Evolutionary conservation across 92 coral and sea anemone species (phyloP).

Genomic region (Nematostella vectensis): DNA sequence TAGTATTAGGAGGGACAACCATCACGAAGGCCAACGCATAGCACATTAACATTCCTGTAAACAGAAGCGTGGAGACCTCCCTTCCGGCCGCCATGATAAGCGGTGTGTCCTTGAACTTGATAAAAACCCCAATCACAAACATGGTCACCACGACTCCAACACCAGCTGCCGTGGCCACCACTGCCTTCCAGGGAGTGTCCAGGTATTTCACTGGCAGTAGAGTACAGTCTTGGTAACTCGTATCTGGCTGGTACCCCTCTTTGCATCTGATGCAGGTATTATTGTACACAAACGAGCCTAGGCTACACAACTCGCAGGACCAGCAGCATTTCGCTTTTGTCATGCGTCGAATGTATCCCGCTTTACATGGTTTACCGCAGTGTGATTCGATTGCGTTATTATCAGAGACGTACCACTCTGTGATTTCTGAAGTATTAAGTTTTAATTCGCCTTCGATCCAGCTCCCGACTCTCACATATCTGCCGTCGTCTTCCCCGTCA

Average conservation of each 20-base stretch:
- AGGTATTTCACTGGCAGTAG: conserved; percentile 29
- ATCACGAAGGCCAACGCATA: conserved; percentile 41
- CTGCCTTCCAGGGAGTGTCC: conserved; percentile 27
- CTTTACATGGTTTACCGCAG: conserved; percentile 56
- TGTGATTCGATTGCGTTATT: conserved; percentile 30
- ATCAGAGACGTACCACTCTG: neutral
- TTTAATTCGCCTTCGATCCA: conserved; percentile 42
- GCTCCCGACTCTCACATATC: conserved; percentile 36
- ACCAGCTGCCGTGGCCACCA: conserved; percentile 20
- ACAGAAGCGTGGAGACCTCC: conserved; percentile 48
- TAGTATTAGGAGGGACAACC: conserved; percentile 31
- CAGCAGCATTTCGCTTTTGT: conserved; percentile 61
- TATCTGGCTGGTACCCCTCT: conserved; percentile 41
- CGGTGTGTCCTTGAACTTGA: conserved; percentile 46
- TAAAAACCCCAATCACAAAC: conserved; percentile 34
- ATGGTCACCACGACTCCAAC: conserved; percentile 47
- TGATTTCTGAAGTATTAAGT: neutral
- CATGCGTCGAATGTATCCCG: conserved; percentile 36
- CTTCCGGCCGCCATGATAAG: conserved; percentile 74
- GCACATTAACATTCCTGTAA: conserved; percentile 48
- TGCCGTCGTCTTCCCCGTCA: neutral
- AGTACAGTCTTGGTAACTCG: conserved; percentile 40
- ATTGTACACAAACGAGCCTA: conserved; percentile 37
- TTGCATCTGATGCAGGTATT: conserved; percentile 58
- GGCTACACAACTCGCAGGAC: conserved; percentile 55